Evolutionary conservation across 2,888 invertebrate genomes (phyloP).

Genomic region (Pseudanteris insignis): DNA sequence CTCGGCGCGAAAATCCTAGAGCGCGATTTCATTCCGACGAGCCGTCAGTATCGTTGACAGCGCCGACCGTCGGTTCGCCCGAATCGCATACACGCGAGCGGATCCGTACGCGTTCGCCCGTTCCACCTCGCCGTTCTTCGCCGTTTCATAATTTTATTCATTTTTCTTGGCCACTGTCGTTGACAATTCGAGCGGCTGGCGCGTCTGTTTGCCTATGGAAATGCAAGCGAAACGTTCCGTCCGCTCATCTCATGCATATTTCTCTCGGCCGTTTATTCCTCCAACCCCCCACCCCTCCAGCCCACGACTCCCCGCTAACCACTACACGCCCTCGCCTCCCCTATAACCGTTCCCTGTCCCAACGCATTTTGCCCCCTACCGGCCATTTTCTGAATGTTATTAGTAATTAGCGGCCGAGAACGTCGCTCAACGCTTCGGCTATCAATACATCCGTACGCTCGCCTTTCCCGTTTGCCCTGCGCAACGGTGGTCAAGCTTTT

Average conservation of each 20-base stretch:
- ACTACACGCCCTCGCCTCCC: slow-evolving; percentile 13
- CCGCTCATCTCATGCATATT: slow-evolving; percentile 48
- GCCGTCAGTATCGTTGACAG: slow-evolving; percentile 54
- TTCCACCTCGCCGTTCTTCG: slow-evolving; percentile 36
- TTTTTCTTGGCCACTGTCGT: slow-evolving; percentile 53
- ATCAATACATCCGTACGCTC: slow-evolving; percentile 40
- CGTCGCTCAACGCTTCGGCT: slow-evolving; percentile 35
- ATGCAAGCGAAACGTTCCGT: slow-evolving; percentile 46
- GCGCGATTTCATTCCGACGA: slow-evolving; percentile 52
- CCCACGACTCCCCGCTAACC: slow-evolving; percentile 55
- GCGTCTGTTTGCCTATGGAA: slow-evolving; percentile 58
- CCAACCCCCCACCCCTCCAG: slow-evolving; percentile 2
- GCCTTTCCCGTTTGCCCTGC: slow-evolving; percentile 28
- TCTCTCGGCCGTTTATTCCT: slow-evolving; percentile 34
- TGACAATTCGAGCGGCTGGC: slow-evolving; percentile 33
- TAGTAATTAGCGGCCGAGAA: slow-evolving; percentile 63
- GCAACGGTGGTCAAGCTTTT: slow-evolving; percentile 37
- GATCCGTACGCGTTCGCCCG: slow-evolving; percentile 40
- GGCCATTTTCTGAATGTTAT: slow-evolving; percentile 63
- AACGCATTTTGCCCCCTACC: slow-evolving; percentile 4
- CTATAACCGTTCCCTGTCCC: background rate
- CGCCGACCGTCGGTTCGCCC: slow-evolving; percentile 15
- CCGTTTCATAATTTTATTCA: slow-evolving; percentile 58
- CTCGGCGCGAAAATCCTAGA: slow-evolving; percentile 49
- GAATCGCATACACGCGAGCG: slow-evolving; percentile 32